Evolutionary conservation across 2,797 vertebrate genomes (phyloP).

Genomic region (Poeciliopsis gracilis): DNA sequence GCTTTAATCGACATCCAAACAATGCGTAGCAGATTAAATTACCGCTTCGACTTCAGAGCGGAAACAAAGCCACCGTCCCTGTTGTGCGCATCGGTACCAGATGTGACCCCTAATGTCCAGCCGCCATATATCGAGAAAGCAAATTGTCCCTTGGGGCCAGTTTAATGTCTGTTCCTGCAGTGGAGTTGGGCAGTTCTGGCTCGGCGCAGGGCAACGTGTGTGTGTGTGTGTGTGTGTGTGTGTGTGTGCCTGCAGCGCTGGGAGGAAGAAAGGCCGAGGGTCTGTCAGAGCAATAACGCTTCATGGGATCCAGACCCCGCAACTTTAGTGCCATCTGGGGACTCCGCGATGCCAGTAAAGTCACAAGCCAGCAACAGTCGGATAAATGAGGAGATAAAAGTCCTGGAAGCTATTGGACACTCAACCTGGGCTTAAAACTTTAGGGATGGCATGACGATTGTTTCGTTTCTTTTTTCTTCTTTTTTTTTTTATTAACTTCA

Average conservation of each 20-base stretch:
- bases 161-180: constrained; percentile 16
- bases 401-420: not conserved
- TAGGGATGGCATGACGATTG: constrained; percentile 19
- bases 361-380: constrained; percentile 33
- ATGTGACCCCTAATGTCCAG: constrained; percentile 6
- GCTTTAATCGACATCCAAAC: constrained; percentile 11
- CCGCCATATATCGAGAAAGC: constrained; percentile 31
- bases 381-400: constrained; percentile 60
- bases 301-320: constrained; percentile 6
- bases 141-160: constrained; percentile 12
- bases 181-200: constrained; percentile 11
- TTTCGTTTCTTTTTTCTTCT: not conserved
- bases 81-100: not conserved
- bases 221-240: not conserved
- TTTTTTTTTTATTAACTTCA: not conserved
- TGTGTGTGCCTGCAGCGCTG: constrained; percentile 1
- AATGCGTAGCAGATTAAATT: constrained; percentile 10
- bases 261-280: constrained; percentile 13
- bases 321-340: constrained; percentile 61
- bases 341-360: constrained; percentile 52
- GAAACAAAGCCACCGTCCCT: constrained; percentile 25
- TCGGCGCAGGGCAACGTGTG: constrained; percentile 11
- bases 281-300: constrained; percentile 61
- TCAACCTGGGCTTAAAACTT: constrained; percentile 6
- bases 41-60: constrained; percentile 23